Evolutionary conservation across 2,113 vertebrate species (phyloP), one percentile per base, ranked within the genome.

Genomic region (Rhagologus leucostigma): DNA sequence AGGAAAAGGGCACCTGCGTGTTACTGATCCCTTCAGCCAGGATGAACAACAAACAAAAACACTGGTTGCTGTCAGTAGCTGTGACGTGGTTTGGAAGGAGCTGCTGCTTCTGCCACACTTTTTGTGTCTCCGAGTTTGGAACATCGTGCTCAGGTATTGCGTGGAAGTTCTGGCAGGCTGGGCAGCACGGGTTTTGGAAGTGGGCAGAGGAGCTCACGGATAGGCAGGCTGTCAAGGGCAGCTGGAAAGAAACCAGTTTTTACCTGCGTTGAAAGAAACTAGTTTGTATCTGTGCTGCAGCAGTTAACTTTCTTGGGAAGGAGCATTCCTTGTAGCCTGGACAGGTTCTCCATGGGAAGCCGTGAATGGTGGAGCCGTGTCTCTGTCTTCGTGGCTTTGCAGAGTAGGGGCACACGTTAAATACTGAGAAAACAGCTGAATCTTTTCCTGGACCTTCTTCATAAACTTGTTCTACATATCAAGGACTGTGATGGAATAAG

Each of bases 131-230:
- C 7, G 2, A 2, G 26, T 63, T 80, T 55, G 39, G 63, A 63
- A 35, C 5, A 1, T 55, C 0, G 0, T 17, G 60, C 73, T 81
- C 27, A 9, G 82, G 4, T 56, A 21, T 0, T 19, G 33, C 0
- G 0, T 50, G 52, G 2, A 2, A 74, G 46, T 46, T 52, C 57
- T 92, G 93, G 74, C 93, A 84, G 42, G 32, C 59, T 16, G 32
- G 29, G 44, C 33, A 29, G 53, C 56, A 3, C 2, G 6, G 75
- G 7, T 42, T 44, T 16, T 76, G 74, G 52, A 67, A 79, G 24
- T 0, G 4, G 47, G 30, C 70, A 39, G 41, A 44, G 79, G 82
- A 95, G 50, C 78, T 92, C n/a, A 18, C n/a, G 82, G 82, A 9
- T 27, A 41, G 79, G 78, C 59, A 85, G 56, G 9, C 44, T 77